Conservation (phyloP, 2,797 vertebrate species). For the Acanthornis magna region DNA sequence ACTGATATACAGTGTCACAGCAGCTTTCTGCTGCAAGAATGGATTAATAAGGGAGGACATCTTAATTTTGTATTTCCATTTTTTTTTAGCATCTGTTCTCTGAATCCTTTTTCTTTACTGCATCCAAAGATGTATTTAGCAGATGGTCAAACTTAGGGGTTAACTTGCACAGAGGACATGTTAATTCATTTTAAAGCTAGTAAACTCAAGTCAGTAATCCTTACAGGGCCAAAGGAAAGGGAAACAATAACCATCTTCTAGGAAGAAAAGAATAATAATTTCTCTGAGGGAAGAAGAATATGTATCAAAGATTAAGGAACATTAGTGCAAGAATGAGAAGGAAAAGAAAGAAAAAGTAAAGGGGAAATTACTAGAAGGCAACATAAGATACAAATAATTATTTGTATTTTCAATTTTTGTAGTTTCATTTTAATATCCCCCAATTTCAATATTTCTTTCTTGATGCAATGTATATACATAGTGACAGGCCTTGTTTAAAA, state of each 20-base stretch:
- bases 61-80: not conserved
- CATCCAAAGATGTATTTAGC: not conserved
- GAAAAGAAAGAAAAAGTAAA: not conserved
- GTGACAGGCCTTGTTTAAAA: not conserved
- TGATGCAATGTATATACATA: not conserved
- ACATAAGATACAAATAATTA: not conserved
- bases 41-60: not conserved
- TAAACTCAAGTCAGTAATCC: not conserved
- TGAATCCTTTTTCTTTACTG: not conserved
- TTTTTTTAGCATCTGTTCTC: not conserved
- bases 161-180: not conserved
- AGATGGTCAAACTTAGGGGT: not conserved
- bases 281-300: not conserved
- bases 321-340: not conserved
- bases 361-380: not conserved
- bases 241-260: not conserved
- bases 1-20: not conserved
- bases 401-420: not conserved
- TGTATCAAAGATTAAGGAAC: not conserved
- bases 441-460: not conserved
- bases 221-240: not conserved
- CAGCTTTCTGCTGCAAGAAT: not conserved
- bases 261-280: not conserved
- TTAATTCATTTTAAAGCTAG: not conserved
- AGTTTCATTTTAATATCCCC: not conserved